These are phyloP conservation scores for Sphenodon punctatus DNA, from an alignment of 2,797 vertebrate species.

Conservation along the genomic window DNA sequence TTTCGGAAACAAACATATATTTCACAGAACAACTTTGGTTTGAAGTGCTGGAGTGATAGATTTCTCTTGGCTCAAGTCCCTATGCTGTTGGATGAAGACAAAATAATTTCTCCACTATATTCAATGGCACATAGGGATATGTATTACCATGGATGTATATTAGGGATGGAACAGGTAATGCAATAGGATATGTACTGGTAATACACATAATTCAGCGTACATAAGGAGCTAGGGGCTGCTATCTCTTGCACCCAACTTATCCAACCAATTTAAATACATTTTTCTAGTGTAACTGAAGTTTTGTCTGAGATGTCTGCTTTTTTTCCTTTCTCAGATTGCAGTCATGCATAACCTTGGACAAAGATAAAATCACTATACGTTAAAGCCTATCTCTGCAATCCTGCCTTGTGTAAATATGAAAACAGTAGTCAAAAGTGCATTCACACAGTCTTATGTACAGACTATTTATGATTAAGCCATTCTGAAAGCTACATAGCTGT, in stretches of 20 bases:
- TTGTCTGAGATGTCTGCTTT: too few species aligned
- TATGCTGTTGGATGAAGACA: background rate
- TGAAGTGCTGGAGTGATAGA: background rate
- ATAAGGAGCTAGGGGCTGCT: background rate
- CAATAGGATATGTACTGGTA: background rate
- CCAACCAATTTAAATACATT: background rate
- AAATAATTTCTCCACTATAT: background rate
- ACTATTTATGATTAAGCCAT: background rate
- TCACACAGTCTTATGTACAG: background rate
- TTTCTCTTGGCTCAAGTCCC: conserved; percentile 44
- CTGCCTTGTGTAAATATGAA: background rate
- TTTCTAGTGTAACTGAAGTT: background rate
- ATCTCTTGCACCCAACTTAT: background rate
- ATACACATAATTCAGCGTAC: background rate
- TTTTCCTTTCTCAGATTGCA: background rate
- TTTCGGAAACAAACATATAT: too few species aligned
- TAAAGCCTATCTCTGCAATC: background rate
- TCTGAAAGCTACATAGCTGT: background rate
- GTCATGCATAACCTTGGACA: background rate
- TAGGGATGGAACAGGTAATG: too few species aligned
- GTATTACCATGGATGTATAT: too few species aligned
- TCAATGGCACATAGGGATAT: too few species aligned
- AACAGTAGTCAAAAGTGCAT: background rate
- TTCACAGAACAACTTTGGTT: background rate
- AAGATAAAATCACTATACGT: background rate